Evolutionary conservation across 2,888 invertebrate species (phyloP).

Genomic region (Cryptosula pallasiana): DNA sequence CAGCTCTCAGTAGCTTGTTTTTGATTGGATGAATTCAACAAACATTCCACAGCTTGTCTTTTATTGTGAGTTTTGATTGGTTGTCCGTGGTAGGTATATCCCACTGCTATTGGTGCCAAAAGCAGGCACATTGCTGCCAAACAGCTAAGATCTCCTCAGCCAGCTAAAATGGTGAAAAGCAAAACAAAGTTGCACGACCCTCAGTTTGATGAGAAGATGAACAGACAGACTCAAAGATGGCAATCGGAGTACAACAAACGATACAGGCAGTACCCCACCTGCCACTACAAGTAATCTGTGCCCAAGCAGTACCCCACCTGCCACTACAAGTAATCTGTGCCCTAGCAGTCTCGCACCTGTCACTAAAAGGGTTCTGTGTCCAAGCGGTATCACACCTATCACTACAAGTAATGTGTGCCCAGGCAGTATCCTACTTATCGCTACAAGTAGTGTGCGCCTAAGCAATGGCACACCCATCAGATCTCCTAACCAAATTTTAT

Average conservation of each 20-base stretch:
- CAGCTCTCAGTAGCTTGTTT: too few species aligned
- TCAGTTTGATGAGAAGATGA: not conserved
- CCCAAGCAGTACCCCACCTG: not conserved
- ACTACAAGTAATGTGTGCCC: not conserved
- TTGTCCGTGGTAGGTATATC: conserved; percentile 15
- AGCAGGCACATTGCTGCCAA: not conserved
- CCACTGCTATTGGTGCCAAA: not conserved
- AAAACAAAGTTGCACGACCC: not conserved
- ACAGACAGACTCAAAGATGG: conserved; percentile 7
- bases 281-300: not conserved
- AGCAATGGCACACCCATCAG: too few species aligned
- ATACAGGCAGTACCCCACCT: not conserved
- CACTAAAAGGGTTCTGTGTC: not conserved
- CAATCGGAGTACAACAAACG: conserved; percentile 12
- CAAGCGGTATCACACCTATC: not conserved
- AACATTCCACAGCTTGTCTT: too few species aligned
- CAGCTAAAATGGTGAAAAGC: not conserved
- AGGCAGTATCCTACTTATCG: too few species aligned
- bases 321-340: not conserved
- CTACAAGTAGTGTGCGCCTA: too few species aligned
- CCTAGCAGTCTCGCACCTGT: not conserved
- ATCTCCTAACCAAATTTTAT: too few species aligned
- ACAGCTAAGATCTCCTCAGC: not conserved
- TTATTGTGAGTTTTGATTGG: too few species aligned
- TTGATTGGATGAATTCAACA: too few species aligned